phyloP scores from a whole-genome alignment of 2,888 invertebrate species.

The Macropis europaea region DNA sequence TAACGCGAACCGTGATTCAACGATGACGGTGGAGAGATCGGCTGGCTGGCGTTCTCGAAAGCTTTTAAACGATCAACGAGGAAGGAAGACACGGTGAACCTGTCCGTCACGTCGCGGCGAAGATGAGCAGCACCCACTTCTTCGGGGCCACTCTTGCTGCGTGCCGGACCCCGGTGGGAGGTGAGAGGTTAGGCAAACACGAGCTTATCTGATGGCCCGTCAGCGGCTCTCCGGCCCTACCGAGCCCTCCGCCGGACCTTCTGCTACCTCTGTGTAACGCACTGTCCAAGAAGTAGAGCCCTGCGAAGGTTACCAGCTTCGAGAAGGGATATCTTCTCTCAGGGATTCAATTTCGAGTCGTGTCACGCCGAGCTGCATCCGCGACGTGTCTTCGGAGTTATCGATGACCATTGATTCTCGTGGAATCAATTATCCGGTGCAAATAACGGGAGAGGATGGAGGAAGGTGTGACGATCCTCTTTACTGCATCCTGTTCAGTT shows the following conservation, averaged over 20 bases:
- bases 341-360: constrained; percentile 70
- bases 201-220: constrained; percentile 79
- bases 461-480: not conserved
- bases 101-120: constrained; percentile 69
- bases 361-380: constrained; percentile 22
- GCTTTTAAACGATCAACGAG: constrained; percentile 68
- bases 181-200: constrained; percentile 79
- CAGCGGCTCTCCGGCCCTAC: constrained; percentile 67
- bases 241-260: constrained; percentile 53
- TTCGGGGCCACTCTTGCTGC: constrained; percentile 61
- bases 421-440: not conserved
- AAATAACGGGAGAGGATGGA: not conserved
- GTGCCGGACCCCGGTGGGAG: constrained; percentile 68
- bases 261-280: constrained; percentile 53
- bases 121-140: constrained; percentile 71
- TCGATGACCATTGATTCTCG: not conserved
- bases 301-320: constrained; percentile 54
- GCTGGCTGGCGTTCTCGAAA: constrained; percentile 55
- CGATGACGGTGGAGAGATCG: constrained; percentile 23
- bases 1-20: constrained; percentile 60
- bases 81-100: constrained; percentile 66
- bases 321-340: constrained; percentile 60
- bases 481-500: too few species aligned
- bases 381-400: not conserved
- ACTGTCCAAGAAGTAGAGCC: constrained; percentile 54